These are phyloP conservation scores for Anoplius nigerrimus DNA, from an alignment of 2,888 invertebrate genomes.

Conservation along the genomic window DNA sequence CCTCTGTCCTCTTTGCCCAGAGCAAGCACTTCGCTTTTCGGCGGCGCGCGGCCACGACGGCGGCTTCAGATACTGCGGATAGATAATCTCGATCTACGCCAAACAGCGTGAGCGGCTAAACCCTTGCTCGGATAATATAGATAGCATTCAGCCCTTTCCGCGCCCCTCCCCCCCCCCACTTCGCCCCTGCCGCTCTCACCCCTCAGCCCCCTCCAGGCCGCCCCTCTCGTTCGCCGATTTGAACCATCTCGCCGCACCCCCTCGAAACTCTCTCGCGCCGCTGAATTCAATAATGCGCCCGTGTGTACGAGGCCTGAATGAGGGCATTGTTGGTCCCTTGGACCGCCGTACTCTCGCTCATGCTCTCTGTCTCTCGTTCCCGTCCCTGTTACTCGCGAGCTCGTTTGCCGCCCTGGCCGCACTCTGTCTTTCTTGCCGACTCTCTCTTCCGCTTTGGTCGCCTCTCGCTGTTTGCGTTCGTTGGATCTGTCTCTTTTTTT, in stretches of 20 bases:
- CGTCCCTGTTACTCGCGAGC: not conserved
- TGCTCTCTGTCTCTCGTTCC: slow-evolving; percentile 8
- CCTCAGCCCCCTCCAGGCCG: not conserved
- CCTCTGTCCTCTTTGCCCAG: slow-evolving; percentile 15
- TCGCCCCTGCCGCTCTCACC: slow-evolving; percentile 10
- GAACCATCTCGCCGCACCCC: slow-evolving; percentile 20
- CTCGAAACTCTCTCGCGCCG: slow-evolving; percentile 28
- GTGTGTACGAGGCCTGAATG: slow-evolving; percentile 62
- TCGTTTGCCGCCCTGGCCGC: too few species aligned
- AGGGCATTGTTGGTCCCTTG: slow-evolving; percentile 62
- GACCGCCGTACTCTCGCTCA: slow-evolving; percentile 26
- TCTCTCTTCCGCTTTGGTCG: too few species aligned
- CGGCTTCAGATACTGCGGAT: slow-evolving; percentile 52
- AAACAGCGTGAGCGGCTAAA: slow-evolving; percentile 67
- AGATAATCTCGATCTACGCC: slow-evolving; percentile 74
- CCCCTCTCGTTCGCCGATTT: slow-evolving; percentile 10
- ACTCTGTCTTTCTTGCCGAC: too few species aligned
- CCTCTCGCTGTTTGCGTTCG: not conserved
- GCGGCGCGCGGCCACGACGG: slow-evolving; percentile 47
- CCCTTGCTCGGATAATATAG: slow-evolving; percentile 71
- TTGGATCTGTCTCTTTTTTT: too few species aligned
- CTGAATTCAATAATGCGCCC: slow-evolving; percentile 69
- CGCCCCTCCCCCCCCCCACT: slow-evolving; percentile 15
- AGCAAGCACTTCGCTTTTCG: slow-evolving; percentile 70
- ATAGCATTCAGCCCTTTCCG: slow-evolving; percentile 69